Conservation (phyloP, 2,888 invertebrate genomes). For the Torymus texanus region DNA sequence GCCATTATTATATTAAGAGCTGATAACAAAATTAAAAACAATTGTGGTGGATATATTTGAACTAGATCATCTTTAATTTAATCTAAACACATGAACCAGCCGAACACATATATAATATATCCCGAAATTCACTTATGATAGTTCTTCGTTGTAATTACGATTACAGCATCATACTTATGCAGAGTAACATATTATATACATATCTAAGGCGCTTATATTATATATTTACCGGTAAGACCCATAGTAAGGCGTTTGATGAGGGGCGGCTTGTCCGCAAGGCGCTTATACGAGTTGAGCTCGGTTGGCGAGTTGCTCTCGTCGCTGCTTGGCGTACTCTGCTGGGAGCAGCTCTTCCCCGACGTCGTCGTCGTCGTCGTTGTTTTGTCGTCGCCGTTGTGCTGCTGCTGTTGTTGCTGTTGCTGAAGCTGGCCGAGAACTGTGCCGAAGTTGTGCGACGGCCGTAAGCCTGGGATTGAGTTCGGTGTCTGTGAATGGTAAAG, state of each 20-base stretch:
- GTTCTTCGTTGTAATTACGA: no score
- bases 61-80: no score
- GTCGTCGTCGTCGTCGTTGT: conserved; percentile 29
- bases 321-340: conserved; percentile 82
- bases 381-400: conserved; percentile 42
- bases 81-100: no score
- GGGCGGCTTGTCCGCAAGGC: conserved; percentile 88
- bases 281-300: conserved; percentile 89
- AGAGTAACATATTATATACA: no score
- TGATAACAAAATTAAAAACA: no score
- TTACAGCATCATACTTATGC: no score
- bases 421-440: conserved; percentile 75
- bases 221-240: conserved; percentile 78
- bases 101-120: no score
- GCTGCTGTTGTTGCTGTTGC: no score
- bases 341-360: conserved; percentile 72
- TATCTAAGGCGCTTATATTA: no score
- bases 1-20: no score
- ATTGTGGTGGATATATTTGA: no score
- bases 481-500: conserved; percentile 75
- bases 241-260: conserved; percentile 86
- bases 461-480: conserved; percentile 82
- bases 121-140: no score
- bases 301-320: conserved; percentile 93
- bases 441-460: conserved; percentile 79